A percentile compares a stretch with the other conserved stretches of the same genome.
These are phyloP conservation scores for Bombyx mandarina DNA, from an alignment of 1,140 invertebrate genomes.

Conservation along the genomic window DNA sequence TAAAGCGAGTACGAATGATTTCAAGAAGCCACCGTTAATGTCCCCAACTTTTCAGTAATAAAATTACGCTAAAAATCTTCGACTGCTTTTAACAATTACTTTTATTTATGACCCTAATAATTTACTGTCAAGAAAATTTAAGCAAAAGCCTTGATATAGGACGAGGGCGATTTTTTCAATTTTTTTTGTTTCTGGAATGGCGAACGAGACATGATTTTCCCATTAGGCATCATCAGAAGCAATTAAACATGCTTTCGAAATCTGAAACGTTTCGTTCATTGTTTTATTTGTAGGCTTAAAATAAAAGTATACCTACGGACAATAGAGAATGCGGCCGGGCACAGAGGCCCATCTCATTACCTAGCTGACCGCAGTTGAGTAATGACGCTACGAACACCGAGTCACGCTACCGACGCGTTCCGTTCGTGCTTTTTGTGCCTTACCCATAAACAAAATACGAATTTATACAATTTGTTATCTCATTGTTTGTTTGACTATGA, in stretches of 20 bases:
- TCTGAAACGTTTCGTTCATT: no score
- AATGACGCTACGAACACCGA: conserved; percentile 27
- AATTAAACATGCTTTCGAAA: no score
- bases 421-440: conserved; percentile 19
- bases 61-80: conserved; percentile 59
- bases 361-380: conserved; percentile 39
- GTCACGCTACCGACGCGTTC: conserved; percentile 26
- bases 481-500: conserved; percentile 18
- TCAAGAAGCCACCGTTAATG: conserved; percentile 37
- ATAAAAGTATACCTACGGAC: conserved; percentile 19
- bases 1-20: conserved; percentile 32
- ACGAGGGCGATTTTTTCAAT: conserved; percentile 35
- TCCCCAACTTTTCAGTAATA: conserved; percentile 54
- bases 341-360: conserved; percentile 49
- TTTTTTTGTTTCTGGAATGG: neutral
- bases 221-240: no score
- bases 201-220: no score
- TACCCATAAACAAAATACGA: conserved; percentile 21
- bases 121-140: conserved; percentile 44
- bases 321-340: conserved; percentile 25
- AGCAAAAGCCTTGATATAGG: conserved; percentile 35
- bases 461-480: conserved; percentile 18
- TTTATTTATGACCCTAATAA: conserved; percentile 60
- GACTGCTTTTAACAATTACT: conserved; percentile 55
- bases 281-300: no score